Base-by-base conservation (phyloP, 2,888 invertebrate genomes). In the Lithophane socia region DNA sequence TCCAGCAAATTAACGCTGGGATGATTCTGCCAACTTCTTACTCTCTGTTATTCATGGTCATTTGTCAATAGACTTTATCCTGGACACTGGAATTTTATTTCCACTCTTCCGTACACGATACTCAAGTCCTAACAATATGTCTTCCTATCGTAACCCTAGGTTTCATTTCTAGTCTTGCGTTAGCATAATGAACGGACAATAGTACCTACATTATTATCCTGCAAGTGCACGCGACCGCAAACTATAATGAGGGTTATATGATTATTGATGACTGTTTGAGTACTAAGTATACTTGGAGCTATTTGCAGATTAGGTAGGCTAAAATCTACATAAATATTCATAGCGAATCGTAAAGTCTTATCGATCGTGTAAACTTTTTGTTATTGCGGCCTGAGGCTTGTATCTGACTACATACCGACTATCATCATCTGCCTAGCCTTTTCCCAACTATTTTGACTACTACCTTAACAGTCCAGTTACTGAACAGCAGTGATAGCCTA, bases 231-330 rank as follows among this genome's bases (percentile, higher is more conserved):
- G 73, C 73, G 42, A 83, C 58, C 29, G 54, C n/a, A 54, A 66
- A 60, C 44, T 12, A 37, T 79, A 63, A 85, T 73, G 73, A 79
- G 66, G 63, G n/a, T 64, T 70, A 29, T 54, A 79, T 71, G 61
- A 64, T 82, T 60, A 78, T 76, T 77, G 65, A 85, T 73, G 78
- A 10, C 12, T 47, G 24, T 78, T 79, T 74, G 37, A 82, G 9
- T 66, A 21, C 63, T 29, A 54, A 18, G 24, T 54, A 18, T 18
- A 2, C 42, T 8, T 4, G 29, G 7, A 65, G 9, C 21, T 52
- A 37, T 44, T 68, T 44, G 24, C 0, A 13, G n/a, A 37, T 64
- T 29, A 47, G 13, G 21, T 54, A 60, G 21, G 24, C 63, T 37
- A 37, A 37, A 4, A n/a, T 76, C 9, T 18, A n/a, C 10, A 42